Conservation (phyloP, 2,888 invertebrate species). For the Ectemnius continuus region DNA sequence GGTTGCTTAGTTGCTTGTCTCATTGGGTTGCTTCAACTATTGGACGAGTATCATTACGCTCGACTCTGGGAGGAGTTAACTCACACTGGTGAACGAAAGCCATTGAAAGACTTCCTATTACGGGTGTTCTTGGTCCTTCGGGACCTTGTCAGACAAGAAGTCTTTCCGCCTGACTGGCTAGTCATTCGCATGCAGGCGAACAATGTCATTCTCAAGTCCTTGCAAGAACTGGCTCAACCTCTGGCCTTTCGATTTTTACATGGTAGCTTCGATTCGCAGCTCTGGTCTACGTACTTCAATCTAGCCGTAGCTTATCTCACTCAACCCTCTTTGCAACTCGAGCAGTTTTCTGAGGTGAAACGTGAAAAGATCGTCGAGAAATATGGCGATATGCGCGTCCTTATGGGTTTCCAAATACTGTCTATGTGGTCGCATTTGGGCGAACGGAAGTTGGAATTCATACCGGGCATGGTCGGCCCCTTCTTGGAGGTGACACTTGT, state of each 20-base stretch:
- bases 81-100: slow-evolving; percentile 84
- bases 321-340: slow-evolving; percentile 88
- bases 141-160: slow-evolving; percentile 88
- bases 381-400: slow-evolving; percentile 93
- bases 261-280: slow-evolving; percentile 80
- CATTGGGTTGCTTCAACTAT: slow-evolving; percentile 89
- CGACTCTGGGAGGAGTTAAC: slow-evolving; percentile 90
- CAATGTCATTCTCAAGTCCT: slow-evolving; percentile 89
- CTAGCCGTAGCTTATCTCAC: slow-evolving; percentile 89
- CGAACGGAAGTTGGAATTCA: slow-evolving; percentile 91
- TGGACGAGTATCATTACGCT: slow-evolving; percentile 93
- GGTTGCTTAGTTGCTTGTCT: slow-evolving; percentile 93
- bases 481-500: slow-evolving; percentile 96
- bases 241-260: slow-evolving; percentile 90
- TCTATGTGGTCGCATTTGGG: slow-evolving; percentile 95
- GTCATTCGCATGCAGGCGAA: slow-evolving; percentile 93
- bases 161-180: slow-evolving; percentile 94
- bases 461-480: slow-evolving; percentile 95
- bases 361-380: slow-evolving; percentile 87
- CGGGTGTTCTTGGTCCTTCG: slow-evolving; percentile 89
- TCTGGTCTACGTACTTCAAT: slow-evolving; percentile 89
- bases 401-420: slow-evolving; percentile 94
- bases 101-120: slow-evolving; percentile 91
- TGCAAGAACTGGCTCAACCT: slow-evolving; percentile 93
- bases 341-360: slow-evolving; percentile 89